Evolutionary conservation across 1,140 invertebrate species (phyloP), one percentile per base, ranked within the genome.

Genomic region (Aethina tumida): DNA sequence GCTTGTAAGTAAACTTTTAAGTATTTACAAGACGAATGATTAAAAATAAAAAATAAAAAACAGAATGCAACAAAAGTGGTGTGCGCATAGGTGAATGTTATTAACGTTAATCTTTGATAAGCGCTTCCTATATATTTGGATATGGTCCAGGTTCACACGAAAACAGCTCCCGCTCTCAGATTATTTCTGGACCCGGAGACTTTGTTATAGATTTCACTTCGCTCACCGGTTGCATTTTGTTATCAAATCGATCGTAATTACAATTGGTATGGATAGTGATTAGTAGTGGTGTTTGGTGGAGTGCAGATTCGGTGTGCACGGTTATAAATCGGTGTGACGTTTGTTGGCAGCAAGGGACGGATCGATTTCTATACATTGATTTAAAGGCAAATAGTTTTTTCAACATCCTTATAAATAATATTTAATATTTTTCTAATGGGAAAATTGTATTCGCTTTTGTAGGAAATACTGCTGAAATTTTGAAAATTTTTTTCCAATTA

Each of bases 131-230:
- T 45, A 44, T 45, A 42, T 43, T 57, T 59, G 56, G 56, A 55
- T 30, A 31, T 36, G 35, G 34, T 53, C 56, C 56, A 59, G 43
- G 49, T 45, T 39, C 30, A 38, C 45, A 49, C 52, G 44, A 50
- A 50, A 52, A 49, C 45, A 39, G 34, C n/a, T 38, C 27, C 41
- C 43, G 28, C 43, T 41, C 39, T 47, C 50, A 45, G 47, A 47
- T 55, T 58, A 58, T 58, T 58, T 56, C 50, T 43, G 55, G 56
- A 50, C 42, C 39, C 47, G 52, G 56, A 24, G 14, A 41, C 41
- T 45, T 49, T 41, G 46, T 45, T 44, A 39, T 34, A 45, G 35
- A 38, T 38, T 43, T 38, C 35, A 36, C 35, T 38, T n/a, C n/a
- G n/a, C n/a, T n/a, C n/a, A n/a, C n/a, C n/a, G n/a, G n/a, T n/a